Evolutionary conservation across 2,113 vertebrate genomes (phyloP).

Genomic region (Lasiurus borealis): DNA sequence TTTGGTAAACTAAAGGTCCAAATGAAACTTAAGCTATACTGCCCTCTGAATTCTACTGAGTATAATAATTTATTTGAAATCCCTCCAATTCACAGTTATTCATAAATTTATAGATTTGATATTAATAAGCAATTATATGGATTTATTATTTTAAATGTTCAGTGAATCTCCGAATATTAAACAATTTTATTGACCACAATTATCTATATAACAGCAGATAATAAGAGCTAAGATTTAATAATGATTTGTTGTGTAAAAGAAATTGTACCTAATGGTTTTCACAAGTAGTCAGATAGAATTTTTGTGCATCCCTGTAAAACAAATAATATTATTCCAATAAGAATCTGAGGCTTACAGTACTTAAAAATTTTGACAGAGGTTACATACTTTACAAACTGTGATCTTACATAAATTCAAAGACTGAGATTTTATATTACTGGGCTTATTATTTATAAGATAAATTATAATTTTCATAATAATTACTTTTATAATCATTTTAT

Average conservation of each 20-base stretch:
- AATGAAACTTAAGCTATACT: constrained; percentile 71
- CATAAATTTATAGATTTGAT: not conserved
- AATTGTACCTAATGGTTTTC: not conserved
- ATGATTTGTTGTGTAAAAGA: not conserved
- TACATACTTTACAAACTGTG: not conserved
- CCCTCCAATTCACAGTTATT: not conserved
- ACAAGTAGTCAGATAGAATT: not conserved
- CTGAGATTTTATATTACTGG: not conserved
- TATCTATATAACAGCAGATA: not conserved
- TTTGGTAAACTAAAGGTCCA: constrained; percentile 23
- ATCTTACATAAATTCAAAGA: not conserved
- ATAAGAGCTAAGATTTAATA: not conserved
- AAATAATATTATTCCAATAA: not conserved
- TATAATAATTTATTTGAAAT: constrained; percentile 32
- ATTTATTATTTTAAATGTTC: not conserved
- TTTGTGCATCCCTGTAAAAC: not conserved
- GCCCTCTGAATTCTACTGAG: not conserved
- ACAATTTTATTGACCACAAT: not conserved
- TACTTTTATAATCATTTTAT: not conserved
- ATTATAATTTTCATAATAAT: not conserved
- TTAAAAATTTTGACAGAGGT: not conserved
- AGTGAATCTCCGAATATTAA: not conserved
- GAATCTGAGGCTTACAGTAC: not conserved
- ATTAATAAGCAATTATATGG: not conserved
- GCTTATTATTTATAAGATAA: not conserved